Evolutionary conservation across 2,797 vertebrate species (phyloP).

Genomic region (Austrolebias charrua): DNA sequence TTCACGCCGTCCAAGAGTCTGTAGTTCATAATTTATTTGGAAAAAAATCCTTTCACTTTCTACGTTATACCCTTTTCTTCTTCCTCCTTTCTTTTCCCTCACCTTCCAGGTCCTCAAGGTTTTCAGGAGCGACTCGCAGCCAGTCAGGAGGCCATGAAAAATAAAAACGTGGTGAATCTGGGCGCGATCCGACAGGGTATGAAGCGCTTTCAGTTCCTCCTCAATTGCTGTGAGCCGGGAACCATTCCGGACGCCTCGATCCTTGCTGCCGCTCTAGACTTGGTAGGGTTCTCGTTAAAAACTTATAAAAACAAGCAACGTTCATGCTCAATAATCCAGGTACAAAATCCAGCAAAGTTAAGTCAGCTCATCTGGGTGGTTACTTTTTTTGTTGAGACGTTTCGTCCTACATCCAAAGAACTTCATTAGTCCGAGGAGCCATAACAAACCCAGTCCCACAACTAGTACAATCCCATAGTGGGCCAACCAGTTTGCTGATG

Average conservation of each 20-base stretch:
- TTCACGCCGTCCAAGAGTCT: slow-evolving; percentile 18
- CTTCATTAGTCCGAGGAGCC: no score
- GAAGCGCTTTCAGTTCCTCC: slow-evolving; percentile 98
- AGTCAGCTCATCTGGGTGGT: no score
- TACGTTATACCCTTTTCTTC: slow-evolving; percentile 13
- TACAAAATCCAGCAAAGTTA: no score
- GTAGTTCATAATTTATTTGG: not conserved
- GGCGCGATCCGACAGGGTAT: slow-evolving; percentile 97
- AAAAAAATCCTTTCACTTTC: not conserved
- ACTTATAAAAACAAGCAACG: no score
- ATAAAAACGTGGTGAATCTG: slow-evolving; percentile 95
- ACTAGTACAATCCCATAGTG: no score
- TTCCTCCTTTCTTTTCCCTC: slow-evolving; percentile 3
- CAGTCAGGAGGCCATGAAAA: slow-evolving; percentile 93
- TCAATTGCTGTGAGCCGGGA: slow-evolving; percentile 98
- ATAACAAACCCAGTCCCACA: no score
- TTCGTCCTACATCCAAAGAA: no score
- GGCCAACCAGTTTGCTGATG: no score
- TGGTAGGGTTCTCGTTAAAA: slow-evolving; percentile 76
- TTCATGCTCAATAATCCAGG: no score
- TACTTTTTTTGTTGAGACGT: no score
- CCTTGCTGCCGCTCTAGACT: slow-evolving; percentile 93
- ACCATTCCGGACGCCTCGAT: slow-evolving; percentile 98
- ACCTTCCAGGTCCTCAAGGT: slow-evolving; percentile 87
- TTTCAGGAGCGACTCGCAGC: slow-evolving; percentile 92